phyloP scores from a whole-genome alignment of 2,888 invertebrate species.

The Corbicula japonica region DNA sequence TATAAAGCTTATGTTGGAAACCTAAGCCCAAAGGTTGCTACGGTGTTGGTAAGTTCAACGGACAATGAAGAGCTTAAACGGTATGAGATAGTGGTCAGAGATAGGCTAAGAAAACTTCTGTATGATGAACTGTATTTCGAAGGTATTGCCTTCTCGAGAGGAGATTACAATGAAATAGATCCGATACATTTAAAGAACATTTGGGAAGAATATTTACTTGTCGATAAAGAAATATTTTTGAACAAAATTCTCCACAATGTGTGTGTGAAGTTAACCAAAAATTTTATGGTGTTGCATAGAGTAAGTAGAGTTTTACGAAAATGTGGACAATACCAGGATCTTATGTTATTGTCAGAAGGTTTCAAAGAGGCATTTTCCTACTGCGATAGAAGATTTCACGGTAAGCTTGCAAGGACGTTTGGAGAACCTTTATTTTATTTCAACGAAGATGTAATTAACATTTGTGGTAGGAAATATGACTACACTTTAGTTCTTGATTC shows the following conservation, averaged over 20 bases:
- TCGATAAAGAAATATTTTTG: conserved; percentile 70
- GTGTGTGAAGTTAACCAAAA: conserved; percentile 75
- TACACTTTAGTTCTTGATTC: conserved; percentile 81
- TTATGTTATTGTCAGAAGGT: conserved; percentile 81
- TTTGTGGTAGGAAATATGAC: conserved; percentile 74
- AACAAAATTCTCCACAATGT: conserved; percentile 76
- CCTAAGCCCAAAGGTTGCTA: conserved; percentile 71
- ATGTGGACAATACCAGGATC: conserved; percentile 83
- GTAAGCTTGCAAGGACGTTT: conserved; percentile 70
- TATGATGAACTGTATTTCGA: conserved; percentile 77
- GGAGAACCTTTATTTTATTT: conserved; percentile 79
- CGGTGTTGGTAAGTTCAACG: conserved; percentile 80
- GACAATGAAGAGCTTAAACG: conserved; percentile 71
- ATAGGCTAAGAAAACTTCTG: conserved; percentile 74
- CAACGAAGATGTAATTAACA: conserved; percentile 78
- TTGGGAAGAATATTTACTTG: conserved; percentile 74
- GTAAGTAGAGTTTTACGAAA: conserved; percentile 79
- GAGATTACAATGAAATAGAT: conserved; percentile 70
- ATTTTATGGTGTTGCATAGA: conserved; percentile 81
- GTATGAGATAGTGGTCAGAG: conserved; percentile 73
- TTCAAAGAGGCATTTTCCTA: conserved; percentile 77
- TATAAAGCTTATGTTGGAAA: conserved; percentile 78
- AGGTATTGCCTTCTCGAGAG: conserved; percentile 72
- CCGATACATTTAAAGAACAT: conserved; percentile 70
- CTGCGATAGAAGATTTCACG: conserved; percentile 75